Base-by-base conservation (phyloP, 2,113 vertebrate species). In the Rostratula benghalensis region DNA sequence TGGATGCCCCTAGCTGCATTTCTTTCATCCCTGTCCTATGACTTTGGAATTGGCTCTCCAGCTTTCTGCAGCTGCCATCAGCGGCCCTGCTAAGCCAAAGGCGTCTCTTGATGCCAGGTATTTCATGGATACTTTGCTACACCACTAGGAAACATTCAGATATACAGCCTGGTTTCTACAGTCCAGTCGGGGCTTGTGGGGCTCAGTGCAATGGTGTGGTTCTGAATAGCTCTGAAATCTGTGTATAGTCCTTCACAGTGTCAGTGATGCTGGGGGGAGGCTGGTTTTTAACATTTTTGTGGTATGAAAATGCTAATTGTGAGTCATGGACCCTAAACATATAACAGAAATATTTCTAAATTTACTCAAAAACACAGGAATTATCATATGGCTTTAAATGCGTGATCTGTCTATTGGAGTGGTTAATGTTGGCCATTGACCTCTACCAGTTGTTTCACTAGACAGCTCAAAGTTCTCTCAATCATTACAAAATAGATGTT, bases 161-260 rank as follows among this genome's bases (percentile, higher is more conserved):
- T 11, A 50, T 4, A 45, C 21, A 78, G 19, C 33, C 19, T 43
- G 18, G 35, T 76, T 86, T 68, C 69, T 4, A 1, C 61, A 13
- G 39, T 43, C 12, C 70, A 64, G 24, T 20, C 7, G 2, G 61
- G 45, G 14, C 17, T 82, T 25, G 3, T 35, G 22, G 67, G 59
- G 60, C 45, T 80, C 1, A 0, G 3, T 39, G 71, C 0, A 0
- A 57, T 10, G 1, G 2, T 1, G 0, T 53, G 33, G 33, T n/a
- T 83, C 79, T 53, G 70, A 61, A 82, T 3, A 22, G 46, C 27
- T 46, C n/a, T 79, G 37, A 63, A 81, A 71, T 23, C n/a, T 54
- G 23, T 63, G 27, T 28, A 33, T 70, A 69, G 24, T 70, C 45
- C 54, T 13, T 18, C 69, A 39, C 8, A 31, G 31, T 43, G 28